Evolutionary conservation across 1,140 invertebrate genomes (phyloP), one percentile per base, ranked within the genome.

Genomic region (Pectinophora gossypiella): DNA sequence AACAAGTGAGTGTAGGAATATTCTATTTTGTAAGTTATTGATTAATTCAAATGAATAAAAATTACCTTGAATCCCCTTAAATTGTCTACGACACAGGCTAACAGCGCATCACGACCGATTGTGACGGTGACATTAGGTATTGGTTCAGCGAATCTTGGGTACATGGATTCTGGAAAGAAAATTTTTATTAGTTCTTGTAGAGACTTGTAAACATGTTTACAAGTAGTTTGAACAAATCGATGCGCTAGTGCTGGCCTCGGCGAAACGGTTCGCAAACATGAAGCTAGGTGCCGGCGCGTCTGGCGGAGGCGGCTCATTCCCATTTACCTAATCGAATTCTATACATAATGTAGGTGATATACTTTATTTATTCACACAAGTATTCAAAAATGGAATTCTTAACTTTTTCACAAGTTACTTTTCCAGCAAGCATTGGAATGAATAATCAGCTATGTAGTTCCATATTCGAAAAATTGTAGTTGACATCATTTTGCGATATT

Each of bases 61-160:
- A 19, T 46, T 90, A 97, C 97, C 92, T 97, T 96, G 82, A 96
- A 97, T 60, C 92, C 92, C 70, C 93, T 94, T 36, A 99, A 91
- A 84, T 97, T 96, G 72, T 98, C 95, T 16, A 98, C 96, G 23
- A 98, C 95, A 72, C 97, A 99, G 2, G 96, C 95, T 46, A 99
- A 88, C 9, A 97, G 85, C 9, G 96, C 97, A 73, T 97, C 95
- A 56, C 95, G 91, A 9, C 96, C 96, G 4, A 96, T 92, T 12
- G 95, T 95, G 0, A 97, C 96, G 2, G 97, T 98, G 40, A 98
- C 95, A 88, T 98, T 98, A 21, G 95, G 94, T 76, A 98, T 96
- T 35, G 95, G 93, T 64, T 97, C 96, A 22, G 96, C 94, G 76
- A 99, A 97, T 76, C 91, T 91, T 6, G 96, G 96, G 61, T 94